Percentiles rank a stretch among this genome's conserved stretches.
These are phyloP conservation scores for Oncorhynchus kisutch DNA, from an alignment of 2,113 vertebrate species.

Conservation along the genomic window DNA sequence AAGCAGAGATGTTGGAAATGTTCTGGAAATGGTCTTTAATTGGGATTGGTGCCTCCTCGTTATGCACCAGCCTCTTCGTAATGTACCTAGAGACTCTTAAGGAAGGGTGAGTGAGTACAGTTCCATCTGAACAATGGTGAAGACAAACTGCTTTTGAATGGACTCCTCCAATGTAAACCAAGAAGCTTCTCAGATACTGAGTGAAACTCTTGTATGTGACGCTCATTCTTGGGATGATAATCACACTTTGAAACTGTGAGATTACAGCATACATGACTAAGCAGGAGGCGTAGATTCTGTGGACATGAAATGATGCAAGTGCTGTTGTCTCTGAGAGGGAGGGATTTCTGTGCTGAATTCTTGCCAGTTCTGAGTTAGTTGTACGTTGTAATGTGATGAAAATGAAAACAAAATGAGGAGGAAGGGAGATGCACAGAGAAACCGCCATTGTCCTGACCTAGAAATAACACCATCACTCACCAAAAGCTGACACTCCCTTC, in stretches of 20 bases:
- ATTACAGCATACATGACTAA: conserved; percentile 60
- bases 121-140: conserved; percentile 53
- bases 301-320: neutral
- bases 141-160: conserved; percentile 48
- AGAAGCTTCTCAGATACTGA: conserved; percentile 16
- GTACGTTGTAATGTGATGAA: conserved; percentile 5
- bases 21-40: conserved; percentile 34
- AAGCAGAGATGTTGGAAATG: conserved; percentile 66
- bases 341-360: neutral
- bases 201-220: conserved; percentile 23
- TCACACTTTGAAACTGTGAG: conserved; percentile 66
- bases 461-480: conserved; percentile 13
- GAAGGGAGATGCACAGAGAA: conserved; percentile 1
- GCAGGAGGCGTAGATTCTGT: conserved; percentile 55
- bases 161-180: conserved; percentile 45
- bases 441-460: conserved; percentile 18
- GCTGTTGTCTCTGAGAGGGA: neutral
- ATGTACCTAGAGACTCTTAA: conserved; percentile 44
- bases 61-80: conserved; percentile 14
- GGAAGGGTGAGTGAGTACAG: conserved; percentile 48
- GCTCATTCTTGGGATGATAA: conserved; percentile 61
- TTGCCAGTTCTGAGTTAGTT: neutral
- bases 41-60: conserved; percentile 54
- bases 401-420: conserved; percentile 13
- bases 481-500: conserved; percentile 9